Base-by-base conservation (phyloP, 2,888 invertebrate species). In the Lomographa bimaculata region DNA sequence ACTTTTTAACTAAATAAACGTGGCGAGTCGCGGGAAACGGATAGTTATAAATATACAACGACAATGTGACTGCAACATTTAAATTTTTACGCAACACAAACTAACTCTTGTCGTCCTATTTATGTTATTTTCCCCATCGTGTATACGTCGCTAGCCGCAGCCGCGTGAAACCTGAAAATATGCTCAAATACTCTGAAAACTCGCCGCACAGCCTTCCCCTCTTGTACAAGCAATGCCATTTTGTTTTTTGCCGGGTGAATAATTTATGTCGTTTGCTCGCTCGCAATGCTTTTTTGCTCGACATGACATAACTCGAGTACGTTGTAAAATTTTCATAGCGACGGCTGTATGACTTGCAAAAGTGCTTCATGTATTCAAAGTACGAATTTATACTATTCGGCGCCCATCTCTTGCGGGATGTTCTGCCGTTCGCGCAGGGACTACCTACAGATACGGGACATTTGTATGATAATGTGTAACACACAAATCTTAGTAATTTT, bases 241-340 rank as follows among this genome's bases (percentile, higher is more conserved):
- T 40, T 40, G 39, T 43, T 50, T 48, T 42, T 46, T 39, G 40
- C 35, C 21, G 37, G 7, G 20, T 50, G 43, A 40, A 50, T 50
- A 35, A 46, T 50, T 20, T 40, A 50, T 38, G 9, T n/a, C 16
- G 19, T 14, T 23, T n/a, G 33, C 27, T 39, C 34, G 25, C 14
- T 21, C 45, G 42, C 32, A 20, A 30, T 34, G 32, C 30, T 29
- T 46, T 50, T 46, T 43, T 46, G 46, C 24, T 37, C 40, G 30
- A 42, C 33, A 33, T 39, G 46, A 46, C 50, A 46, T 23, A 26
- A 30, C 42, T 33, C 39, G 49, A 39, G 49, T 21, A 33, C 12
- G 36, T 39, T 43, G 30, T 50, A 37, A 37, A 37, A 38, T 28
- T 43, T 43, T 37, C 43, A 50, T 27, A 37, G 20, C 30, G 34